Evolutionary conservation across 2,797 vertebrate genomes (phyloP), one percentile per base, ranked within the genome.

Genomic region (Argentina silus): DNA sequence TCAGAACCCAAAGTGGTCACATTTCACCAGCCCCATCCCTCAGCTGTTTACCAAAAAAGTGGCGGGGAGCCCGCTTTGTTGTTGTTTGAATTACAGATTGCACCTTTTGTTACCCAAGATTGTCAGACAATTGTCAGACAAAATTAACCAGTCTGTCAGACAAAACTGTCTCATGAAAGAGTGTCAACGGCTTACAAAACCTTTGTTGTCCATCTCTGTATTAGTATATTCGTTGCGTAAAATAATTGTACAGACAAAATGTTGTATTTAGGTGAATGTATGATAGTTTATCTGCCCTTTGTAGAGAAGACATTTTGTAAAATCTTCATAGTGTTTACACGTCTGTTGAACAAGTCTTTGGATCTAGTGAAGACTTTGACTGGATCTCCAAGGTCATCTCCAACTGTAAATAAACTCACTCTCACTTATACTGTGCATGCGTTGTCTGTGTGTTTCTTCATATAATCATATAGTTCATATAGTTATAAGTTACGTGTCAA

Each of bases 401-500:
- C 70, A 78, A 82, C 69, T 92, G 90, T 92, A 92, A 93, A 94
- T 93, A 93, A 93, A 93, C 77, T 81, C 85, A 89, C 78, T 66
- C 77, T 81, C 85, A 89, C 78, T 66, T 71, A 77, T 76, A 80
- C 75, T 67, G 67, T 68, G 55, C n/a, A 14, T 50, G 2, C 27
- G 55, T 0, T 15, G 14, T 67, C 21, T 80, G 65, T 70, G 73
- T 74, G 51, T 68, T 60, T 73, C 15, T n/a, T 0, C 21, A 56
- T 9, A 23, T n/a, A 0, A 19, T 8, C n/a, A 60, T 43, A 51
- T 67, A 27, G 5, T 59, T 8, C 3, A 23, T 8, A 7, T 23
- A 10, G 1, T 55, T 55, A 55, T 36, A 36, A 36, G 27, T 36
- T n/a, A n/a, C n/a, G n/a, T n/a, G n/a, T n/a, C n/a, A n/a, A n/a